Evolutionary conservation across 2,797 vertebrate species (phyloP).

Genomic region (Hydrolagus colliei): DNA sequence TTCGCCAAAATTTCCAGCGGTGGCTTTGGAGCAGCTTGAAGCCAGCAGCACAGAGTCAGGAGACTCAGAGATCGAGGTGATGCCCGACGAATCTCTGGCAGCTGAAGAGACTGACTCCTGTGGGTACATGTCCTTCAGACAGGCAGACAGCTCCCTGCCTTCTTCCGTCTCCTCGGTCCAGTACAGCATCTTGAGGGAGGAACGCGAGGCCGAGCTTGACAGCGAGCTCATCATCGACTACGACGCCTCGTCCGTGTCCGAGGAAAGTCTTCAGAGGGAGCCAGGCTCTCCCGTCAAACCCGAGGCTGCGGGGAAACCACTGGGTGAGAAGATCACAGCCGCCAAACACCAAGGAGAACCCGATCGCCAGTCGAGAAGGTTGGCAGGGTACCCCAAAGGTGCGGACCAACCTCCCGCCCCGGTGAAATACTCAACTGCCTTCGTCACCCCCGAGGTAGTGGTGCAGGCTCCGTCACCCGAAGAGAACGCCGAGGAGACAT

Average conservation of each 20-base stretch:
- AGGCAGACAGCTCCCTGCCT: slow-evolving; percentile 60
- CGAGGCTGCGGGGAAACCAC: slow-evolving; percentile 56
- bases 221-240: slow-evolving; percentile 94
- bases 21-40: slow-evolving; percentile 58
- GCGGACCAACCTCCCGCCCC: slow-evolving; percentile 37
- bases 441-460: slow-evolving; percentile 51
- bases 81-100: slow-evolving; percentile 77
- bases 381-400: slow-evolving; percentile 43
- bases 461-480: slow-evolving; percentile 54
- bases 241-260: slow-evolving; percentile 74
- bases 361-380: slow-evolving; percentile 45
- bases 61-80: slow-evolving; percentile 91
- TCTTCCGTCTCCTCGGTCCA: slow-evolving; percentile 65
- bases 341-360: slow-evolving; percentile 45
- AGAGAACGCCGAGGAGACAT: slow-evolving; percentile 43
- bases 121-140: slow-evolving; percentile 70
- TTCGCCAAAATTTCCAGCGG: slow-evolving; percentile 39
- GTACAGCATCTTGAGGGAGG: slow-evolving; percentile 93
- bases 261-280: slow-evolving; percentile 92
- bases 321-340: slow-evolving; percentile 55
- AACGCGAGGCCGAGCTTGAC: slow-evolving; percentile 93
- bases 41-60: slow-evolving; percentile 86
- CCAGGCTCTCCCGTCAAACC: slow-evolving; percentile 75
- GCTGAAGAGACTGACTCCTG: slow-evolving; percentile 54
- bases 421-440: slow-evolving; percentile 55